These are phyloP conservation scores for Lindbergichthys nudifrons DNA, from an alignment of 2,797 vertebrate species.

Conservation along the genomic window DNA sequence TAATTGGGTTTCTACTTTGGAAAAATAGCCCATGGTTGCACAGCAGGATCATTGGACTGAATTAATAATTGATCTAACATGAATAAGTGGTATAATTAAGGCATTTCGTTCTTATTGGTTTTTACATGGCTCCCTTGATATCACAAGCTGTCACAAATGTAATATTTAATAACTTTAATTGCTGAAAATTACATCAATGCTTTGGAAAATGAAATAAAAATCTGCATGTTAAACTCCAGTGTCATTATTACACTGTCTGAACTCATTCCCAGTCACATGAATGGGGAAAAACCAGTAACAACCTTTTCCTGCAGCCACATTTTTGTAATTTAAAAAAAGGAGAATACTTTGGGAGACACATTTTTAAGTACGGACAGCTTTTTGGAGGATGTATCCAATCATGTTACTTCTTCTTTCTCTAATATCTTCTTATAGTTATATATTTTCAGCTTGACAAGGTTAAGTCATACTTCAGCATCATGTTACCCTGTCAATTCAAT, in stretches of 20 bases:
- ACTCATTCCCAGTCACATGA: conserved; percentile 25
- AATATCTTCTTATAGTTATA: neutral
- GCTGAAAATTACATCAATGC: conserved; percentile 44
- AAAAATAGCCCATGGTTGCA: conserved; percentile 49
- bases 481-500: neutral
- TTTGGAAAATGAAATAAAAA: conserved; percentile 46
- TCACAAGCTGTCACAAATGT: conserved; percentile 42
- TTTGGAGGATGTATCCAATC: neutral
- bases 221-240: conserved; percentile 22
- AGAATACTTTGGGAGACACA: neutral
- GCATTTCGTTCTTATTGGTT: conserved; percentile 58
- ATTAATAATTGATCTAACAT: conserved; percentile 66
- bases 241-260: conserved; percentile 22
- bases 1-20: conserved; percentile 43
- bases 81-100: conserved; percentile 61
- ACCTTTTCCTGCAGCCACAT: neutral
- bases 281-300: neutral
- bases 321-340: neutral
- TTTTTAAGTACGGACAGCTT: neutral
- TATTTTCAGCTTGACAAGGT: neutral
- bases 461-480: neutral
- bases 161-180: conserved; percentile 61
- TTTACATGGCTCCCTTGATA: conserved; percentile 46
- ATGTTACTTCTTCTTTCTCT: conserved; percentile 1
- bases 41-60: conserved; percentile 47